A percentile compares a stretch with the other conserved stretches of the same genome.
Evolutionary conservation across 2,888 invertebrate genomes (phyloP).

Genomic region (Pandemis heparana): DNA sequence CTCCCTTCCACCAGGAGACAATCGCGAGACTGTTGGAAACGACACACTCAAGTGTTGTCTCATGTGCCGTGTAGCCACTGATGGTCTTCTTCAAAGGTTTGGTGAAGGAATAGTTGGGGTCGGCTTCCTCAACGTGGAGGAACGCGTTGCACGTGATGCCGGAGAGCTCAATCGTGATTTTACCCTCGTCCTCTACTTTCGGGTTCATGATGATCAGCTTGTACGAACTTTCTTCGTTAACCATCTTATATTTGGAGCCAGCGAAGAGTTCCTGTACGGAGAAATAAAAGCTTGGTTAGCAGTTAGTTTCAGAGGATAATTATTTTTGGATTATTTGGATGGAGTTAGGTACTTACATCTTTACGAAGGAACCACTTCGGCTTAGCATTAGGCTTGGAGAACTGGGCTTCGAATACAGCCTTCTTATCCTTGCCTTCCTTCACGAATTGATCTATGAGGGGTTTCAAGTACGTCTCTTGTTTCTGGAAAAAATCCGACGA

Average conservation of each 20-base stretch:
- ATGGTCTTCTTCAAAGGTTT: constrained; percentile 95
- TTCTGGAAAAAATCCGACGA: constrained; percentile 87
- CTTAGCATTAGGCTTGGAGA: constrained; percentile 98
- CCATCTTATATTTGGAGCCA: constrained; percentile 98
- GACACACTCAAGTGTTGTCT: constrained; percentile 95
- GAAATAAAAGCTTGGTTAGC: not conserved
- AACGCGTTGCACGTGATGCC: constrained; percentile 95
- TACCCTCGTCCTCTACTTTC: constrained; percentile 98
- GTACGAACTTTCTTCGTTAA: constrained; percentile 96
- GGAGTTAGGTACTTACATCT: constrained; percentile 90
- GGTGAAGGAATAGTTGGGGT: constrained; percentile 96
- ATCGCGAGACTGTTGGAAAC: constrained; percentile 97
- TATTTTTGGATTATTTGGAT: not conserved
- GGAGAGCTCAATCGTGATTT: constrained; percentile 97
- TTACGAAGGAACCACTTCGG: constrained; percentile 97
- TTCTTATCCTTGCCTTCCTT: constrained; percentile 99
- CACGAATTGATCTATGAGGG: constrained; percentile 96
- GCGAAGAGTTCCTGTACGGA: constrained; percentile 94
- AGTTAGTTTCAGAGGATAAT: not conserved
- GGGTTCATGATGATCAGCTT: constrained; percentile 95
- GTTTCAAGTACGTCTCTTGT: constrained; percentile 97
- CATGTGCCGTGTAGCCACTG: constrained; percentile 96
- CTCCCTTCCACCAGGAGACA: constrained; percentile 97
- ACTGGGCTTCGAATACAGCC: constrained; percentile 96
- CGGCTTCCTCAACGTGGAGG: constrained; percentile 98